phyloP scores from a whole-genome alignment of 1,140 invertebrate species.

The Adelges cooleyi region DNA sequence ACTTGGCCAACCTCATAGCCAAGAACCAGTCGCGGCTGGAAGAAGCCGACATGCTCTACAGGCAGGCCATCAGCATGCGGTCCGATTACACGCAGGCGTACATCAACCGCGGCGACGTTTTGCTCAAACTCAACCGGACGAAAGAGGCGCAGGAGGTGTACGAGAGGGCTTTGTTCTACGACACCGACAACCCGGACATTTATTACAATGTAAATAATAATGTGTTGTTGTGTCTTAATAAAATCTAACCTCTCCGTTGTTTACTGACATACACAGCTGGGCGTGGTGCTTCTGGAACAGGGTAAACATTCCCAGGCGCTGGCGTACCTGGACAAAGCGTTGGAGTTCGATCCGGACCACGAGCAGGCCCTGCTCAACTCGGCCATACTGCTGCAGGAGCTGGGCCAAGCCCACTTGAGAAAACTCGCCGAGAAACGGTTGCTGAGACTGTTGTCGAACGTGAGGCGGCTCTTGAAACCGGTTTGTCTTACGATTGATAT shows the following conservation, averaged over 20 bases:
- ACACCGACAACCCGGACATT: slow-evolving; percentile 90
- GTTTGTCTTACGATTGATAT: no score
- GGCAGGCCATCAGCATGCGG: slow-evolving; percentile 92
- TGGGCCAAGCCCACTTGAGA: slow-evolving; percentile 63
- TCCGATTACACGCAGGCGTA: slow-evolving; percentile 95
- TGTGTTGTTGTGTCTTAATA: neutral
- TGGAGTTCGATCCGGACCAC: slow-evolving; percentile 87
- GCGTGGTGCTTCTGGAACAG: slow-evolving; percentile 86
- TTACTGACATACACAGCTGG: slow-evolving; percentile 49
- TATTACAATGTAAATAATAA: slow-evolving; percentile 79
- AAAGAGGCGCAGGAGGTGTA: slow-evolving; percentile 92
- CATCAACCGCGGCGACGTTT: slow-evolving; percentile 90
- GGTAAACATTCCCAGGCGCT: slow-evolving; percentile 81
- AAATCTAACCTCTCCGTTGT: neutral
- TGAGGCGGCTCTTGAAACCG: slow-evolving; percentile 27
- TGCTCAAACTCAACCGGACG: slow-evolving; percentile 88
- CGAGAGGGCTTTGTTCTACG: slow-evolving; percentile 81
- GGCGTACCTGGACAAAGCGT: slow-evolving; percentile 82
- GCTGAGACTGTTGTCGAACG: slow-evolving; percentile 67
- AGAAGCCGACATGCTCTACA: slow-evolving; percentile 86
- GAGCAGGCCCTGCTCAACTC: slow-evolving; percentile 90
- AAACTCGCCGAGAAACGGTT: slow-evolving; percentile 67
- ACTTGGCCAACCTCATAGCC: slow-evolving; percentile 87
- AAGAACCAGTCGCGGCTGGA: slow-evolving; percentile 81
- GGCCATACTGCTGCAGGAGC: slow-evolving; percentile 83